A percentile compares a stretch with the other conserved stretches of the same genome.
Conservation (phyloP, 1,140 invertebrate genomes). For the Drosophila oshimai region DNA sequence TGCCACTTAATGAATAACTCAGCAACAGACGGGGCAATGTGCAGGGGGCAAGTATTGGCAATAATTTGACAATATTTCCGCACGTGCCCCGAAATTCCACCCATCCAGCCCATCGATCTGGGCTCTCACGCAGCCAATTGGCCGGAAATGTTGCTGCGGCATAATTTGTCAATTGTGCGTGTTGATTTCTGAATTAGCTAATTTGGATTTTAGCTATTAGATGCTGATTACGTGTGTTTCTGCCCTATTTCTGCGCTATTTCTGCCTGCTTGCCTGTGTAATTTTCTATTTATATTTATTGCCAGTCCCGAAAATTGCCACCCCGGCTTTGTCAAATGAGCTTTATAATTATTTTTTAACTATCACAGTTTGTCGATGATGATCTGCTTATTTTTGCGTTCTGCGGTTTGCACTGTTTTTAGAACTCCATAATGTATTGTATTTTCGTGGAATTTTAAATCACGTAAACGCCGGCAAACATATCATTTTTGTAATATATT, state of each 20-base stretch:
- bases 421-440: constrained; percentile 10
- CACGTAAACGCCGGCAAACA: not conserved
- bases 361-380: constrained; percentile 34
- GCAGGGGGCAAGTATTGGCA: constrained; percentile 21
- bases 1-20: constrained; percentile 79
- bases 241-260: no score
- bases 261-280: not conserved
- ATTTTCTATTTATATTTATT: not conserved
- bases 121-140: constrained; percentile 68
- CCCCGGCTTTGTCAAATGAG: constrained; percentile 49
- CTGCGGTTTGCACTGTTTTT: constrained; percentile 27
- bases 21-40: constrained; percentile 43
- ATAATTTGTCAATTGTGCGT: constrained; percentile 81
- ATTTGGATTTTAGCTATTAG: constrained; percentile 80
- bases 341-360: constrained; percentile 69
- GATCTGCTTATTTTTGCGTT: constrained; percentile 59
- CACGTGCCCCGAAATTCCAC: constrained; percentile 24
- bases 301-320: not conserved
- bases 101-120: constrained; percentile 1
- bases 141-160: constrained; percentile 76
- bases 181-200: constrained; percentile 81
- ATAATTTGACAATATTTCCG: constrained; percentile 72
- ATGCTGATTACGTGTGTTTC: constrained; percentile 65
- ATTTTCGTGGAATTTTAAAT: constrained; percentile 7
- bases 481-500: constrained; percentile 15